phyloP scores from a whole-genome alignment of 2,113 vertebrate species.

The Steatornis caripensis region DNA sequence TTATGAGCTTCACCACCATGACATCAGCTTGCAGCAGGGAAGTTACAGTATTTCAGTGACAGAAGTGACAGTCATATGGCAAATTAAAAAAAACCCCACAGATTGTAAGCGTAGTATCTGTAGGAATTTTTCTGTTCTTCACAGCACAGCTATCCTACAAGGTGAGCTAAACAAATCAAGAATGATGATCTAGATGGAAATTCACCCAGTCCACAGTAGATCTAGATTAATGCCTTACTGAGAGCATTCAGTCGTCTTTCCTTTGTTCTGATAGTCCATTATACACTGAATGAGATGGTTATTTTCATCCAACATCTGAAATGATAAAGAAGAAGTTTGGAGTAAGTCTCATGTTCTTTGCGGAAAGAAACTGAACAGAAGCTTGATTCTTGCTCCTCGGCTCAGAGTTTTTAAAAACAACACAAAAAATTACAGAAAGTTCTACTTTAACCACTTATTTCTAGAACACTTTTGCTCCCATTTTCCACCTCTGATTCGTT shows the following conservation, averaged over 20 bases:
- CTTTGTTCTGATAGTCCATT: slow-evolving; percentile 99
- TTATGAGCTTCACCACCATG: background rate
- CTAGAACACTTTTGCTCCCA: background rate
- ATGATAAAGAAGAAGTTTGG: slow-evolving; percentile 28
- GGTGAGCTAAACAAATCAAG: background rate
- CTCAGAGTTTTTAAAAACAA: background rate
- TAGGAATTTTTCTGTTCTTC: background rate
- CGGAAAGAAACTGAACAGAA: background rate
- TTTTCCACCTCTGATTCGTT: background rate
- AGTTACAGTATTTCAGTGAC: background rate
- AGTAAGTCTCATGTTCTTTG: background rate
- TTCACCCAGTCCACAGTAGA: background rate
- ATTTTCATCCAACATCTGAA: slow-evolving; percentile 98
- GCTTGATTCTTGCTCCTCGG: background rate
- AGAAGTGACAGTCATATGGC: background rate
- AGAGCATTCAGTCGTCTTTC: slow-evolving; percentile 97
- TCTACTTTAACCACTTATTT: background rate
- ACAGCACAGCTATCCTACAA: background rate
- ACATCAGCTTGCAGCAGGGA: background rate
- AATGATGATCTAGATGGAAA: background rate
- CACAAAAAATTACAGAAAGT: background rate
- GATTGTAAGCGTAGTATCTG: background rate
- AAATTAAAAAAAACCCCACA: background rate
- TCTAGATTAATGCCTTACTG: slow-evolving; percentile 82
- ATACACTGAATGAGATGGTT: slow-evolving; percentile 99